Base-by-base conservation (phyloP, 1,140 invertebrate genomes). In the Ruditapes philippinarum region DNA sequence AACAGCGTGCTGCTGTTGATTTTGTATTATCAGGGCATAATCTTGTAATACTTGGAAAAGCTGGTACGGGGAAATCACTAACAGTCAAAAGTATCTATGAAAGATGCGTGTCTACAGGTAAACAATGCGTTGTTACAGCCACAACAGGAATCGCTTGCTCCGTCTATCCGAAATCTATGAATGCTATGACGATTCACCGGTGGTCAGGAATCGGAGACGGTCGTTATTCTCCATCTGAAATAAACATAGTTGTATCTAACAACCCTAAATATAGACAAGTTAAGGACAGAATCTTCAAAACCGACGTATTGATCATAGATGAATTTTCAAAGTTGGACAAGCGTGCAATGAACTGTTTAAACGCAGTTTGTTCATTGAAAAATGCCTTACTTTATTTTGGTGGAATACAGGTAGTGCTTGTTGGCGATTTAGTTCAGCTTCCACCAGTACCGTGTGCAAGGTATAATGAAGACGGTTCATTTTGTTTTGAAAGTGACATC, bases 121-220 rank as follows among this genome's bases (percentile, higher is more conserved):
- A 85, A 85, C 19, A 54, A 28, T 60, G 70, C 5, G n/a, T 19
- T 33, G 40, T 84, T n/a, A 73, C 81, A 49, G 62, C 40, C 11
- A 84, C 81, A 42, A 84, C 83, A 25, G 83, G 83, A 5, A 85
- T 85, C 19, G 83, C 83, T 36, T 74, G 49, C 49, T 36, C 14
- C 28, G 12, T 36, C 1, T 76, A 85, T 40, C 38, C 25, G 3
- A 33, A 49, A 40, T 14, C 45, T 19, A 14, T 42, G 31, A 57
- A 76, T 74, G 33, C 70, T 33, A 60, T 42, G 49, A 85, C 83
- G 14, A 85, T 85, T 40, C 83, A 85, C n/a, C 73, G 51, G 31
- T 85, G 65, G 83, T 85, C 68, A 45, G 83, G 83, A 7, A 85
- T 85, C 38, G 83, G 83, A 14, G 70, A 85, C 25, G 83, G 83